Base-by-base conservation (phyloP, 2,113 vertebrate species). In the Toxotes jaculatrix region DNA sequence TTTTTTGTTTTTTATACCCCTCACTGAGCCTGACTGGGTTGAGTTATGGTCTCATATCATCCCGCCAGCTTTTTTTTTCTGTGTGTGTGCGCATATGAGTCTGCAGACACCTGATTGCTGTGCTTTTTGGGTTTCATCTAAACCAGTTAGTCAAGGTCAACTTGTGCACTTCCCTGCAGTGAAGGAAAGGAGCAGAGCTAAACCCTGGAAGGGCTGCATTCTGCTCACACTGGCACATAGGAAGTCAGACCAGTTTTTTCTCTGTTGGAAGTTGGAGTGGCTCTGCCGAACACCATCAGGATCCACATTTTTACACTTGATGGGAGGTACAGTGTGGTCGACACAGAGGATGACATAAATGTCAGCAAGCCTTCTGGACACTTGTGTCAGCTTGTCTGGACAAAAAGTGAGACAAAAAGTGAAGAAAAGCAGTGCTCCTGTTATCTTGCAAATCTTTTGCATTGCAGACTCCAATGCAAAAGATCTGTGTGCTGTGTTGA, bases 1-100 rank as follows among this genome's bases (percentile, higher is more conserved):
- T 27, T 27, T 27, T 27, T 27, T 27, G 27, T 55, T 55, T 31
- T 61, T 45, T 55, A 56, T 62, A 47, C 31, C 45, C 31, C 47
- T 73, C 53, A 65, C 67, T 17, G 66, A 81, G 62, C 34, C 60
- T 38, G 23, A n/a, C 40, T 57, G 21, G 14, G 45, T 43, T 67
- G 56, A 77, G 43, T 77, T 77, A 55, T 62, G 32, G 53, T 70
- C 76, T 64, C 23, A 12, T 32, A 79, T 63, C 59, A 64, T 21
- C 59, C 51, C 16, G 3, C n/a, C 47, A 64, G 71, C 42, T 70
- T 21, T 51, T 70, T 59, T 59, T 27, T 27, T 27, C 1, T 27
- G 27, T 27, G 27, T 27, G 27, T 27, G 1, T 60, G 34, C 42
- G 27, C 38, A 32, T 9, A 53, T 45, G 1, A 19, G 17, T 38